Evolutionary conservation across 2,888 invertebrate species (phyloP).

Genomic region (Dolomedes plantarius): DNA sequence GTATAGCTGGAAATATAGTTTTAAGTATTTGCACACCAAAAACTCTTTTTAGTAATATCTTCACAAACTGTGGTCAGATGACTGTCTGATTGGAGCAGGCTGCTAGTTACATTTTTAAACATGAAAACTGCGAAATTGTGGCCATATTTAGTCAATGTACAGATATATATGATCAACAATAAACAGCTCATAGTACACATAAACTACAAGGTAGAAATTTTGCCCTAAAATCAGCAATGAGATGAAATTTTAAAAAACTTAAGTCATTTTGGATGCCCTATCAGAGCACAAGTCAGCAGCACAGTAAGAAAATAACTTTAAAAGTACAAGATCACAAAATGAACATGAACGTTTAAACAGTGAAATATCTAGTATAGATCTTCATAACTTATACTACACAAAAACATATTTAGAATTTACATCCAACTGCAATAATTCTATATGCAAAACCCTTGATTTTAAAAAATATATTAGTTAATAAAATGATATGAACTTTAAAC

Average conservation of each 20-base stretch:
- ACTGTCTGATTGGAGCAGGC: constrained; percentile 54
- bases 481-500: no score
- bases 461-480: no score
- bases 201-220: background rate
- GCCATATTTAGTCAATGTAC: background rate
- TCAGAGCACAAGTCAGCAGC: no score
- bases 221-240: background rate
- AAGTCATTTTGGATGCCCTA: no score
- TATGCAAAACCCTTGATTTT: no score
- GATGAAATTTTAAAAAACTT: background rate
- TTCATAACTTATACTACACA: no score
- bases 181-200: background rate
- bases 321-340: no score
- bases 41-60: background rate
- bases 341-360: no score
- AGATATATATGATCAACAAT: background rate
- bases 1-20: constrained; percentile 54
- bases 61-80: background rate
- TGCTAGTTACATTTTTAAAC: constrained; percentile 36
- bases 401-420: no score
- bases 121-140: constrained; percentile 12
- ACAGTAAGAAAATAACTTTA: no score
- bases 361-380: no score
- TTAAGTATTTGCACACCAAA: constrained; percentile 35
- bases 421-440: no score